phyloP scores from a whole-genome alignment of 2,888 invertebrate genomes.

The Litoditis marina region DNA sequence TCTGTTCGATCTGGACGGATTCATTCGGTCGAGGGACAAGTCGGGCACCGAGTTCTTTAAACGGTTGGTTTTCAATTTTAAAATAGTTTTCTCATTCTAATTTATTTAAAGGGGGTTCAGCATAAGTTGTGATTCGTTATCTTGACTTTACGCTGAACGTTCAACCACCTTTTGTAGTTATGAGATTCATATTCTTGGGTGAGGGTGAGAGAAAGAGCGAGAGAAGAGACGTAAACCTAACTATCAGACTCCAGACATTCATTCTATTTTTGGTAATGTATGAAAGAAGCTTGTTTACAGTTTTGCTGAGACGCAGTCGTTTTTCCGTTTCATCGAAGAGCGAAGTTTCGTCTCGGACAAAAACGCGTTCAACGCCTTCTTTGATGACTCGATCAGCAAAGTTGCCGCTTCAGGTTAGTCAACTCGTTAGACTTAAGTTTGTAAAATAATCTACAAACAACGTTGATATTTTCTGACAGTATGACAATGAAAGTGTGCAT shows the following conservation, averaged over 20 bases:
- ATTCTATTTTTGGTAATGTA: too few species aligned
- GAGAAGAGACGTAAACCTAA: too few species aligned
- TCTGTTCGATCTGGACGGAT: slow-evolving; percentile 85
- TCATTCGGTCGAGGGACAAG: slow-evolving; percentile 76
- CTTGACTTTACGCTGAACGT: not conserved
- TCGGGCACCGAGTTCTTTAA: slow-evolving; percentile 62
- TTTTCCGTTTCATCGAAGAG: slow-evolving; percentile 87
- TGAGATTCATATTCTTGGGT: too few species aligned
- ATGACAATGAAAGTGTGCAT: too few species aligned
- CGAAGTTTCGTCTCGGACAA: slow-evolving; percentile 92
- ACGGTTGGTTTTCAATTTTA: slow-evolving; percentile 15
- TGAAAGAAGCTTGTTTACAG: slow-evolving; percentile 9
- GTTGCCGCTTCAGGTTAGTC: slow-evolving; percentile 52
- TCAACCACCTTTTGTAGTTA: too few species aligned
- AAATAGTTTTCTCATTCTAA: too few species aligned
- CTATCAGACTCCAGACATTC: too few species aligned
- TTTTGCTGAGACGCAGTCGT: slow-evolving; percentile 58
- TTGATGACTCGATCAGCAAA: slow-evolving; percentile 92
- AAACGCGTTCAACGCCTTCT: slow-evolving; percentile 89
- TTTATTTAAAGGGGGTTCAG: too few species aligned
- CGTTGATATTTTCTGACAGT: too few species aligned
- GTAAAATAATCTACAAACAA: too few species aligned
- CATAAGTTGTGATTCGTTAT: not conserved
- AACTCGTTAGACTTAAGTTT: too few species aligned
- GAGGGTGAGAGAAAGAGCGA: too few species aligned